Percentiles rank a stretch among this genome's conserved stretches.
Conservation (phyloP, 2,113 vertebrate species). For the Haemorhous mexicanus region DNA sequence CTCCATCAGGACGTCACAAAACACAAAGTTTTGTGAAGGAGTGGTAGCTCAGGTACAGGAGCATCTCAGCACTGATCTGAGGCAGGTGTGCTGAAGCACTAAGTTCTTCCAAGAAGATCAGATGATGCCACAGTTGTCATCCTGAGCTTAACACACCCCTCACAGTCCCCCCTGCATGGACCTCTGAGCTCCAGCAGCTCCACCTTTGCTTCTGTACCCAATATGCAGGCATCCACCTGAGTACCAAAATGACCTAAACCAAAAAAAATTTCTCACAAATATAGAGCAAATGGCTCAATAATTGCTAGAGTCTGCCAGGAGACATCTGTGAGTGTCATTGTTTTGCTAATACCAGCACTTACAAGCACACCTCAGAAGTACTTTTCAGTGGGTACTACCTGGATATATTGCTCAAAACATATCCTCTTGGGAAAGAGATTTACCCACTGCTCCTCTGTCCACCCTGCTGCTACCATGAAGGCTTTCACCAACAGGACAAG, state of each 20-base stretch:
- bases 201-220: background rate
- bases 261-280: background rate
- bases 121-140: background rate
- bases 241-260: background rate
- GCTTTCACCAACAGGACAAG: background rate
- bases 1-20: background rate
- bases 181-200: background rate
- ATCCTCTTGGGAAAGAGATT: background rate
- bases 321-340: background rate
- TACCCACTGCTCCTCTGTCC: background rate
- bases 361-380: background rate
- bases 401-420: background rate
- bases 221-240: background rate
- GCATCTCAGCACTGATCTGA: background rate
- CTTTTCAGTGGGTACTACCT: background rate
- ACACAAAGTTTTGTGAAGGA: background rate
- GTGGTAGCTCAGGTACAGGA: background rate
- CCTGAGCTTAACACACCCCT: background rate
- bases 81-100: rapidly evolving
- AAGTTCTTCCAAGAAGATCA: background rate
- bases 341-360: background rate
- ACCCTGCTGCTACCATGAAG: background rate
- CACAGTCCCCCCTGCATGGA: background rate
- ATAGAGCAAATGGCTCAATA: background rate
- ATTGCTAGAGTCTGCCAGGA: background rate